phyloP scores from a whole-genome alignment of 2,888 invertebrate species.

The Halocaridina rubra region DNA sequence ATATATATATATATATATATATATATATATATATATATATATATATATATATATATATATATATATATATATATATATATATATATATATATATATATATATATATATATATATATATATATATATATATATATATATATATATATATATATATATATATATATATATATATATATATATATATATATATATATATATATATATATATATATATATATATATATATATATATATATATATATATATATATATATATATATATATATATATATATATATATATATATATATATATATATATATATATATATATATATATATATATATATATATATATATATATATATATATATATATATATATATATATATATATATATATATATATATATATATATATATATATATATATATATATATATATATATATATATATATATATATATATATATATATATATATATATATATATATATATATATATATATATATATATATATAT shows the following conservation, averaged over 20 bases:
- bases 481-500: neutral
- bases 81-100: constrained; percentile 6
- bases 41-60: constrained; percentile 23
- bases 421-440: neutral
- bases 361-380: neutral
- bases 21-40: too few species aligned
- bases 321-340: neutral
- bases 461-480: neutral
- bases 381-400: neutral
- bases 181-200: neutral
- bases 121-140: constrained; percentile 37
- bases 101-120: neutral
- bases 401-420: neutral
- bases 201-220: constrained; percentile 6
- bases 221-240: neutral
- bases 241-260: neutral
- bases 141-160: constrained; percentile 26
- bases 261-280: neutral
- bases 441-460: neutral
- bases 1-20: too few species aligned
- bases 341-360: neutral
- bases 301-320: neutral
- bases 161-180: neutral
- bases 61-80: constrained; percentile 39
- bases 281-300: neutral